Base-by-base conservation (phyloP, 2,888 invertebrate genomes). In the Conops quadrifasciatus region DNA sequence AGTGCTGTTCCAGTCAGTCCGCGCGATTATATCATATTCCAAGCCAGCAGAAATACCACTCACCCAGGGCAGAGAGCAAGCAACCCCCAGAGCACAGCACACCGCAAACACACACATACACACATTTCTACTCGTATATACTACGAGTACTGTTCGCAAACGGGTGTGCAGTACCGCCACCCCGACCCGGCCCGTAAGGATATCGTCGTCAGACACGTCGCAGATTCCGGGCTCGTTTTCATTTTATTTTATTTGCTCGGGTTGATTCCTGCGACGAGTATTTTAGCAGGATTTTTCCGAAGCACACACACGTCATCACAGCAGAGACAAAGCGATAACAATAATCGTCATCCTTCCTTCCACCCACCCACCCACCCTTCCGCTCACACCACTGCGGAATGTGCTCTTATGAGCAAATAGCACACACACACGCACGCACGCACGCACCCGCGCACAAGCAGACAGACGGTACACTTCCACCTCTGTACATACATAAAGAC, bases 401-500 rank as follows among this genome's bases (percentile, higher is more conserved):
- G 21, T 19, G 13, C 16, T 1, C 28, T 11, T 53, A 49, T 45
- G 16, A 28, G 30, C 71, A 51, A 11, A 28, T 16, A 43, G 9
- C 45, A 15, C 62, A 53, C 36, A 43, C 63, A 58, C 51, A 24
- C 21, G 7, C 28, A 58, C 63, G 63, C 51, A 24, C 21, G 7
- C 28, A 58, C 21, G 19, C 2, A 67, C 60, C 19, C 47, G 63
- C 30, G 45, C 24, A 62, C 21, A 24, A 28, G 70, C 21, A 71
- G 21, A 45, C 56, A 26, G 63, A 56, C 63, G 30, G 53, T 47
- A 51, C 26, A 53, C 30, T 65, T 30, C n/a, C n/a, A 58, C 24
- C 51, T 26, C 15, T 58, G 72, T 77, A 74, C 73, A 71, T 77
- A 74, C 73, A 77, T 76, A 78, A 78, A 75, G 78, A 75, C 75